Evolutionary conservation across 2,888 invertebrate species (phyloP).

Genomic region (Ctena decussata): DNA sequence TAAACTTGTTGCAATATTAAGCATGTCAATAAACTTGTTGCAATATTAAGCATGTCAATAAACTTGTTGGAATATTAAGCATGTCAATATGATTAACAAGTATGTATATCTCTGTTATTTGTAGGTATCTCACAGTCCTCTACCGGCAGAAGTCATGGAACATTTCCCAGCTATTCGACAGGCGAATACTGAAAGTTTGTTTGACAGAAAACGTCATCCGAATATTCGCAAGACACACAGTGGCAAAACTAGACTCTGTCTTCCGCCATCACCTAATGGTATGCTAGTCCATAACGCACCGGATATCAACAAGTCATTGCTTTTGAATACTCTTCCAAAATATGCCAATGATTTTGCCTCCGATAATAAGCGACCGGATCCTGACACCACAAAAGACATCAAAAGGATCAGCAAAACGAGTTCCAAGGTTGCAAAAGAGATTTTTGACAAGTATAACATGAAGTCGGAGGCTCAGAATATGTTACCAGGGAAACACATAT

Average conservation of each 20-base stretch:
- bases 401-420: conserved; percentile 35
- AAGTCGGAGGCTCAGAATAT: conserved; percentile 50
- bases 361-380: conserved; percentile 25
- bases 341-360: conserved; percentile 18
- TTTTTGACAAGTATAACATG: conserved; percentile 64
- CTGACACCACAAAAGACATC: conserved; percentile 10
- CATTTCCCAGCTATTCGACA: conserved; percentile 47
- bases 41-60: too few relatives aligned
- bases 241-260: background rate
- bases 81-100: too few relatives aligned
- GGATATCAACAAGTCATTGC: conserved; percentile 30
- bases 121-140: background rate
- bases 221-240: background rate
- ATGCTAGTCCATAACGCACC: conserved; percentile 54
- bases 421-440: conserved; percentile 53
- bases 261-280: conserved; percentile 61
- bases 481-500: conserved; percentile 16
- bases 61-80: too few relatives aligned
- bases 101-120: too few relatives aligned
- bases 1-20: too few relatives aligned
- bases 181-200: conserved; percentile 34
- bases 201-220: background rate
- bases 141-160: background rate
- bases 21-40: too few relatives aligned
- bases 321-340: conserved; percentile 12